phyloP scores from a whole-genome alignment of 1,140 invertebrate species.

The Popillia japonica region DNA sequence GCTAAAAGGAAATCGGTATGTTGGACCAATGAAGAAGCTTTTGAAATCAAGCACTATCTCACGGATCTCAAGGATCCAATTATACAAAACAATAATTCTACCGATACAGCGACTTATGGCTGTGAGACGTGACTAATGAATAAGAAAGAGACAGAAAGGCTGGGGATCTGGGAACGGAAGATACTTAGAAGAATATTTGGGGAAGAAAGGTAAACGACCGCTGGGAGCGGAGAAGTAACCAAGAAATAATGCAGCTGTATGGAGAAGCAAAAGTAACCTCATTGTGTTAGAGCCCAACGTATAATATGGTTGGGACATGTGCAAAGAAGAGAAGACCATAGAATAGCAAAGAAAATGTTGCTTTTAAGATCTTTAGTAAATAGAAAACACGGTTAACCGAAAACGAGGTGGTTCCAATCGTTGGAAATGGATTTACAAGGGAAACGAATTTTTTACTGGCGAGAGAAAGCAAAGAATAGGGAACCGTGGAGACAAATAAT shows the following conservation, averaged over 20 bases:
- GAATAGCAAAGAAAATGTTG: background rate
- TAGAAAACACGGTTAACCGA: too few relatives aligned
- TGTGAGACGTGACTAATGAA: too few relatives aligned
- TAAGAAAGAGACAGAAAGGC: too few relatives aligned
- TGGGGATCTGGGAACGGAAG: too few relatives aligned
- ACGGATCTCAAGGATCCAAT: background rate
- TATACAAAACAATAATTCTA: background rate
- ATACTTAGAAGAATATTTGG: too few relatives aligned
- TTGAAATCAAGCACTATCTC: background rate
- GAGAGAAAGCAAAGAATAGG: too few relatives aligned
- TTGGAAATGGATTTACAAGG: too few relatives aligned
- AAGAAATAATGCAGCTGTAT: conserved; percentile 27
- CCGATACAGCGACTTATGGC: too few relatives aligned
- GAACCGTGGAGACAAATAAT: too few relatives aligned
- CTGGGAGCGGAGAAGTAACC: conserved; percentile 9
- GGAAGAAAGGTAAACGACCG: background rate
- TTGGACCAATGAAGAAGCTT: background rate
- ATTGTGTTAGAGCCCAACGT: conserved; percentile 17
- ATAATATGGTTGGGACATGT: conserved; percentile 24
- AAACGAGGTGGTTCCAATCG: too few relatives aligned
- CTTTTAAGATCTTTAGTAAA: too few relatives aligned
- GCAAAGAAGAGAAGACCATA: background rate
- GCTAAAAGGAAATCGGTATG: background rate
- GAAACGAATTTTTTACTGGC: too few relatives aligned
- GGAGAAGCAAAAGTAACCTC: background rate